Percentiles rank a stretch among this genome's conserved stretches.
phyloP scores from a whole-genome alignment of 2,797 vertebrate species.

The Etheostoma perlongum region DNA sequence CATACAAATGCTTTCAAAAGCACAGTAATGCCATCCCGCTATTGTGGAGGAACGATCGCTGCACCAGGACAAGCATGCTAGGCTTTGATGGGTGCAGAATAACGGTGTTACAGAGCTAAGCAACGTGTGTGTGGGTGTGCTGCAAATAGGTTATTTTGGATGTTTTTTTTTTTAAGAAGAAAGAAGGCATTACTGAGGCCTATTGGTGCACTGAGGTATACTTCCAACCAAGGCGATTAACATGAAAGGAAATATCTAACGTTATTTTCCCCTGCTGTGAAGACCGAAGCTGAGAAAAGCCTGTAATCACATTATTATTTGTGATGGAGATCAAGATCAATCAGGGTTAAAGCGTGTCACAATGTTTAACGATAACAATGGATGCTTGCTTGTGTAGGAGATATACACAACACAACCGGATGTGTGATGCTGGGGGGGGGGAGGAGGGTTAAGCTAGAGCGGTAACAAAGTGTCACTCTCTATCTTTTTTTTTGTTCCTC shows the following conservation, averaged over 20 bases:
- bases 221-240: constrained; percentile 86
- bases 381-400: constrained; percentile 68
- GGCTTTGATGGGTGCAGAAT: constrained; percentile 82
- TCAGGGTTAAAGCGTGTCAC: constrained; percentile 82
- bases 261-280: constrained; percentile 81
- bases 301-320: constrained; percentile 89
- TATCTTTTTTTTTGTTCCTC: constrained; percentile 27
- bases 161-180: constrained; percentile 79
- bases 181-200: constrained; percentile 84
- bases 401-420: constrained; percentile 50
- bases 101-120: constrained; percentile 79
- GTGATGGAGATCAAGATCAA: constrained; percentile 85
- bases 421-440: constrained; percentile 36
- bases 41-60: constrained; percentile 81
- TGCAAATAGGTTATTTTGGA: constrained; percentile 88
- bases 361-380: constrained; percentile 77
- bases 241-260: constrained; percentile 86
- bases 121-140: constrained; percentile 84
- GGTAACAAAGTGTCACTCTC: constrained; percentile 30
- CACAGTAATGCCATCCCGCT: constrained; percentile 81
- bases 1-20: constrained; percentile 86
- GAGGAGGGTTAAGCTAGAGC: background rate
- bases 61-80: constrained; percentile 75
- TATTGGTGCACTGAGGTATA: constrained; percentile 80
- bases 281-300: constrained; percentile 75